These are phyloP conservation scores for Leptinotarsa tumamoca DNA, from an alignment of 2,888 invertebrate genomes.

Conservation along the genomic window DNA sequence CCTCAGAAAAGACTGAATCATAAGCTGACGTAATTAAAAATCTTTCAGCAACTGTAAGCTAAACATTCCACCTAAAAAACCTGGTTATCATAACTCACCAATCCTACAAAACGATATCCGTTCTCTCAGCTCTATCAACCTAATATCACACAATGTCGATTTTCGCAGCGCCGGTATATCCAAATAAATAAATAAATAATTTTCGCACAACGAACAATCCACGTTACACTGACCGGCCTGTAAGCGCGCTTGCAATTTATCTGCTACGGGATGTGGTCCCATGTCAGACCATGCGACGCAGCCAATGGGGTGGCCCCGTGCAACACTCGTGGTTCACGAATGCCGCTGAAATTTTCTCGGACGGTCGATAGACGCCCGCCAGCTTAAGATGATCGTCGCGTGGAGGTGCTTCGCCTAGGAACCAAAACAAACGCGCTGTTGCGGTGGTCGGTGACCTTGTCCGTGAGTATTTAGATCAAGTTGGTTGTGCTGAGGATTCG, in stretches of 20 bases:
- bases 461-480: conserved; percentile 1
- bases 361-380: conserved; percentile 21
- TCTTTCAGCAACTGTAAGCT: no score
- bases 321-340: conserved; percentile 60
- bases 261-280: conserved; percentile 73
- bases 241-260: conserved; percentile 61
- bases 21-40: background rate
- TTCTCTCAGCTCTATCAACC: conserved; percentile 14
- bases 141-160: conserved; percentile 27
- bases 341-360: conserved; percentile 48
- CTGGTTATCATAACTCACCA: conserved; percentile 14
- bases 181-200: conserved; percentile 11
- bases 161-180: conserved; percentile 7
- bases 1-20: background rate
- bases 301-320: conserved; percentile 71
- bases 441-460: conserved; percentile 14
- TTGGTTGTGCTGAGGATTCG: background rate
- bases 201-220: conserved; percentile 16
- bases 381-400: conserved; percentile 8
- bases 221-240: conserved; percentile 46
- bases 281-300: conserved; percentile 81
- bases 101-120: conserved; percentile 15
- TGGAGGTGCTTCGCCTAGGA: conserved; percentile 10
- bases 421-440: conserved; percentile 22
- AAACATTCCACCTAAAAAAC: background rate